phyloP scores from a whole-genome alignment of 2,888 invertebrate genomes.

The Nomada ferruginata region DNA sequence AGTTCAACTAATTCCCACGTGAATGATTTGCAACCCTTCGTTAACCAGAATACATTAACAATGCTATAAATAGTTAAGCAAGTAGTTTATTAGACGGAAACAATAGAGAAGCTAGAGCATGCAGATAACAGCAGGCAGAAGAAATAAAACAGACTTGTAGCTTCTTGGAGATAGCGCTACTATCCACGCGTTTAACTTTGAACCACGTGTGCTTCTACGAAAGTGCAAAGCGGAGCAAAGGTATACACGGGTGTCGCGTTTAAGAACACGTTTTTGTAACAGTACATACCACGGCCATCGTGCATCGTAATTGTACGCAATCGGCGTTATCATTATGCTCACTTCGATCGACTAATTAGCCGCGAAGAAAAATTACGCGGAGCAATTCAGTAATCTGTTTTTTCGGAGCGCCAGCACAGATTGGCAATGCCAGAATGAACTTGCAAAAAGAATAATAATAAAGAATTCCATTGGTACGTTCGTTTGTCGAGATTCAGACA shows the following conservation, averaged over 20 bases:
- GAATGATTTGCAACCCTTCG: neutral
- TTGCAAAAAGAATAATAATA: neutral
- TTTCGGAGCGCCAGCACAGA: neutral
- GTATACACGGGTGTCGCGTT: conserved; percentile 10
- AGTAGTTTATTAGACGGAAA: neutral
- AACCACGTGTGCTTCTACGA: conserved; percentile 46
- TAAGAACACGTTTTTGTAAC: conserved; percentile 19
- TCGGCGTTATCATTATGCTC: conserved; percentile 10
- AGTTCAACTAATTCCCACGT: neutral
- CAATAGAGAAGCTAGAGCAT: conserved; percentile 7
- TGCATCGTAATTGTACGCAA: conserved; percentile 14
- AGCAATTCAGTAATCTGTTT: conserved; percentile 1
- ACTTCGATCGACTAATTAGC: neutral
- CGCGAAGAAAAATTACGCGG: neutral
- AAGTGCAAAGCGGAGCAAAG: conserved; percentile 37
- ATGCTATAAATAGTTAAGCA: neutral
- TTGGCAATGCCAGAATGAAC: neutral
- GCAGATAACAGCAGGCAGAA: neutral
- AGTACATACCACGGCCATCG: conserved; percentile 34
- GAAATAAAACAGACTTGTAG: conserved; percentile 36
- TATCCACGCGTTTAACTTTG: conserved; percentile 37
- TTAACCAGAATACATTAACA: no score
- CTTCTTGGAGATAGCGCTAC: conserved; percentile 45
- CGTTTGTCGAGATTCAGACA: neutral
- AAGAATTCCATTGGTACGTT: neutral